Conservation (phyloP, 92 coral and sea anemone species). For the Siderastrea siderea region DNA sequence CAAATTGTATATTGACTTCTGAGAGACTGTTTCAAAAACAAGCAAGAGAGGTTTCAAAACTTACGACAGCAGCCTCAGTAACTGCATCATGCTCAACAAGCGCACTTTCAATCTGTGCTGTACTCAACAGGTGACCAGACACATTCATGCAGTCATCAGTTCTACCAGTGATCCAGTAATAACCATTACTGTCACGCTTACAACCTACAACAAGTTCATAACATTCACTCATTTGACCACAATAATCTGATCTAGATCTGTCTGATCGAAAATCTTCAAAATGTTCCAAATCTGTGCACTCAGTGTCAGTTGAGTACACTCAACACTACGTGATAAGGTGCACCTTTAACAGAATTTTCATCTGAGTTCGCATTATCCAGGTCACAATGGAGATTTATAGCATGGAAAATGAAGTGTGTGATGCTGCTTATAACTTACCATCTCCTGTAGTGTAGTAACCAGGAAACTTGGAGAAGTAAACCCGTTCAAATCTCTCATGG, state of each 20-base stretch:
- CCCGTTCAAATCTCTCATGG: conserved; percentile 93
- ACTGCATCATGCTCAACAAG: conserved; percentile 94
- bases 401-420: too few relatives aligned
- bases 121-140: conserved; percentile 93
- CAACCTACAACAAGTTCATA: conserved; percentile 70
- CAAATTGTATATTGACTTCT: too few relatives aligned
- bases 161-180: conserved; percentile 97
- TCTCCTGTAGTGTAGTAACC: conserved; percentile 98
- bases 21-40: neutral
- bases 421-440: conserved; percentile 64
- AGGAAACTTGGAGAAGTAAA: conserved; percentile 93
- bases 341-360: too few relatives aligned
- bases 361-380: too few relatives aligned
- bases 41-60: conserved; percentile 3
- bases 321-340: too few relatives aligned
- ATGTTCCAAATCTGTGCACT: too few relatives aligned
- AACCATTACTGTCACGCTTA: conserved; percentile 90
- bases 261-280: too few relatives aligned
- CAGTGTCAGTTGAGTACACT: too few relatives aligned
- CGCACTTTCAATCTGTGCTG: conserved; percentile 98
- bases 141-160: conserved; percentile 99
- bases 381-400: too few relatives aligned
- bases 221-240: neutral
- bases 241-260: neutral
- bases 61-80: conserved; percentile 98